Base-by-base conservation (phyloP, 2,113 vertebrate genomes). In the Neolamprologus tretocephalus region DNA sequence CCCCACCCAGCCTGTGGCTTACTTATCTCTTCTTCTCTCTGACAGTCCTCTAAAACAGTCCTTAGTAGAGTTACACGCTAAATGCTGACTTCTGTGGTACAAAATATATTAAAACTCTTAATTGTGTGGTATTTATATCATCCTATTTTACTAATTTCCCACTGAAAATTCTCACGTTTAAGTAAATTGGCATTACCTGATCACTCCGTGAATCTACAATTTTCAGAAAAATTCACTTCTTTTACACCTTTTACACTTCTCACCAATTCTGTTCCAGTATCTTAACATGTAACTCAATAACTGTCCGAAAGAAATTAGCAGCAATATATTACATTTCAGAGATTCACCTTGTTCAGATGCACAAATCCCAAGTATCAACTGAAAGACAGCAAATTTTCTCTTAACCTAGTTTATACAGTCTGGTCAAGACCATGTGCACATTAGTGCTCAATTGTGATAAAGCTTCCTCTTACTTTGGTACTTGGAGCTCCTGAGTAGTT, bases 401-500 rank as follows among this genome's bases (percentile, higher is more conserved):
- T 53, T 53, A 47, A 45, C 40, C 40, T 75, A 1, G 40, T 19
- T 47, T 17, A 75, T 47, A 5, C 16, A 31, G 16, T 49, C 10
- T 51, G 26, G 16, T 49, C 7, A 78, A 31, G 26, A 31, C 16
- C 71, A 75, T 8, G 26, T 28, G 58, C 58, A 78, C 45, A 31
- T 75, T 49, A 75, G 26, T 40, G 26, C 17, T 42, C 54, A 42
- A n/a, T 16, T 85, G 21, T n/a, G 17, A 28, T 0, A 19, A 4
- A 0, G 35, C 16, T 21, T 78, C 6, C 13, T 75, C 93, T 93
- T 80, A 95, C 95, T 90, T 61, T 82, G 1, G 58, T 93, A 54
- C 16, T 68, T 55, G 88, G 90, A 80, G 88, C 21, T 81, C 68
- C 88, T 10, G 82, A 75, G 84, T 63, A 71, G 21, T 53, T 86